Base-by-base conservation (phyloP, 2,888 invertebrate species). In the Atethmia centrago region DNA sequence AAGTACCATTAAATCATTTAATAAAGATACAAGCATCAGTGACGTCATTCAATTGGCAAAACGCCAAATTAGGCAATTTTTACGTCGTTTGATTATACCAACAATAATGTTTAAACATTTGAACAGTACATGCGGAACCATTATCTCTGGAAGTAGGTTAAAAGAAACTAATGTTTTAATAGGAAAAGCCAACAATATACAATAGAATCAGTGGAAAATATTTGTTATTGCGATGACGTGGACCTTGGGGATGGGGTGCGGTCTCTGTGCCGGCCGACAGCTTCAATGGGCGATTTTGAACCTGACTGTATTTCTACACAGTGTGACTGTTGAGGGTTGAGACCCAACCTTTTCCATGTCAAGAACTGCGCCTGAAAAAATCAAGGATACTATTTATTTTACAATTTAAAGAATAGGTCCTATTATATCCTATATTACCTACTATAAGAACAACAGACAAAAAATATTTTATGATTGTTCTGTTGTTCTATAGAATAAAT, bases 141-240 rank as follows among this genome's bases (percentile, higher is more conserved):
- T 87, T 88, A 88, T 83, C 80, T 86, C 82, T 84, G 84, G 83
- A 92, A 91, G 92, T 92, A 91, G 93, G 93, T 93, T 93, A 85
- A 89, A 88, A 91, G 92, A 93, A 93, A 92, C 91, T 90, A 90
- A 90, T 90, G 91, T 92, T 94, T 94, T 93, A 94, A 95, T 93
- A 93, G 91, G 92, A 92, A 94, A 93, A 92, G 93, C 90, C 90
- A 94, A 94, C 94, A 94, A 92, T 91, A 94, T 92, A 92, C 93
- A 93, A 93, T 92, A 92, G 92, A 91, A 90, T 89, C 91, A 89
- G 92, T 93, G 94, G 93, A 94, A 95, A 95, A 94, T 94, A 94
- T 94, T 94, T 93, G 93, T 91, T 92, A 89, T 89, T 90, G 86
- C 90, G 90, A 93, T 95, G 93, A 94, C 93, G 94, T 93, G 89